A percentile compares a stretch with the other conserved stretches of the same genome.
Conservation (phyloP, 2,797 vertebrate genomes). For the Brachyrhaphis roseni region DNA sequence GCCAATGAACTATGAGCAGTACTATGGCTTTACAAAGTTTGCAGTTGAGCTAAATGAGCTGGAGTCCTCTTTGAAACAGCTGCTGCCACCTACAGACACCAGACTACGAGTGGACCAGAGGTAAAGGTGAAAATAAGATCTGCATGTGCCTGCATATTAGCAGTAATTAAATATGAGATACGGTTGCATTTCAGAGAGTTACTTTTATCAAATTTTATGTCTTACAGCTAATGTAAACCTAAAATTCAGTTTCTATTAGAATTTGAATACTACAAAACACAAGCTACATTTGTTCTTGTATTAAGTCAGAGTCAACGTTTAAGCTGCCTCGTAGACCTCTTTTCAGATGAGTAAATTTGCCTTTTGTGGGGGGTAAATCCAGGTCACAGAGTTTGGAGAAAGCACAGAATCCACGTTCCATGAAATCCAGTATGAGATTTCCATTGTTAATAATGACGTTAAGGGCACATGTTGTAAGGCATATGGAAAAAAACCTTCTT, state of each 20-base stretch:
- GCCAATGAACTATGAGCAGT: conserved; percentile 89
- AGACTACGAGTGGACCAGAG: conserved; percentile 95
- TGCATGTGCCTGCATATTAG: not conserved
- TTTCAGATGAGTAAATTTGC: not conserved
- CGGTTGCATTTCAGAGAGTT: not conserved
- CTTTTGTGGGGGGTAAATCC: not conserved
- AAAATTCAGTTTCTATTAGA: not conserved
- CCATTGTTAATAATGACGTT: not conserved
- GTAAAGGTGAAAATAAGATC: conserved; percentile 59
- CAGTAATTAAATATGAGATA: not conserved
- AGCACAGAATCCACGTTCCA: not conserved
- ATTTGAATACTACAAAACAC: not conserved
- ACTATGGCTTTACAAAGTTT: conserved; percentile 97
- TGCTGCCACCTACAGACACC: conserved; percentile 91
- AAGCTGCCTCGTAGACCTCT: not conserved
- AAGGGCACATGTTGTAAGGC: too few relatives aligned
- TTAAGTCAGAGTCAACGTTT: not conserved
- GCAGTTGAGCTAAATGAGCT: conserved; percentile 95
- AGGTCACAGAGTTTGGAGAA: not conserved
- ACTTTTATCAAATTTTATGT: not conserved
- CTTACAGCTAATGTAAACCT: not conserved
- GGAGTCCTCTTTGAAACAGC: conserved; percentile 78
- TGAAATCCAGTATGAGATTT: not conserved
- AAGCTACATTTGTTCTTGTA: not conserved
- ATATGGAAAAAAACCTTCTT: too few relatives aligned